These are phyloP conservation scores for Hipparchia semele DNA, from an alignment of 2,888 invertebrate genomes.

Conservation along the genomic window DNA sequence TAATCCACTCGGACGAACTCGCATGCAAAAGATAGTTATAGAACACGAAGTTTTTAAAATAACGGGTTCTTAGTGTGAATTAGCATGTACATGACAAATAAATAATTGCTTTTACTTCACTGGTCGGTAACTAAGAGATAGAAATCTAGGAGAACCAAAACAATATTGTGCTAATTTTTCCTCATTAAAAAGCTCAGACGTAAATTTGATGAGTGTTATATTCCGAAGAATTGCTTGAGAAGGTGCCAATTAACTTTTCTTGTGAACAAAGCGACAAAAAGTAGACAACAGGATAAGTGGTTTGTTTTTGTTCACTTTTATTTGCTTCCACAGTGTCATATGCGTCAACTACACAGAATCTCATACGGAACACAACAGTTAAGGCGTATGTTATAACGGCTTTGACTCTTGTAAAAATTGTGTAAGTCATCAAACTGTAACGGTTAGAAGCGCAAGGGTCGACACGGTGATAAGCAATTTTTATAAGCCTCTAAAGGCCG, in stretches of 20 bases:
- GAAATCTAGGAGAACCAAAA: neutral
- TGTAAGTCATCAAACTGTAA: constrained; percentile 7
- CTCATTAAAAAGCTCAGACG: neutral
- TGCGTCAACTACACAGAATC: constrained; percentile 49
- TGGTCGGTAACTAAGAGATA: neutral
- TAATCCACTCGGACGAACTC: too few species aligned
- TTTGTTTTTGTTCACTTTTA: constrained; percentile 38
- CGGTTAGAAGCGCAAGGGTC: too few species aligned
- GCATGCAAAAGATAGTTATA: too few species aligned
- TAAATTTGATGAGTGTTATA: neutral
- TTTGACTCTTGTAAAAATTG: constrained; percentile 38
- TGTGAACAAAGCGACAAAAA: constrained; percentile 10
- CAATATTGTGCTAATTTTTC: neutral
- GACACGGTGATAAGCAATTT: too few species aligned
- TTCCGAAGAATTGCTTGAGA: constrained; percentile 8
- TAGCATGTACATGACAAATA: too few species aligned
- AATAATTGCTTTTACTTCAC: too few species aligned
- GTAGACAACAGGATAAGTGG: constrained; percentile 21
- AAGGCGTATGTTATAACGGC: constrained; percentile 28
- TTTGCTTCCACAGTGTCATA: constrained; percentile 46
- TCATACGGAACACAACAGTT: constrained; percentile 28
- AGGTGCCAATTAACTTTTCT: constrained; percentile 15
- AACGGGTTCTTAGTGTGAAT: too few species aligned
- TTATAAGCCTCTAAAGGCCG: too few species aligned
- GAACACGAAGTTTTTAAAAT: too few species aligned